Conservation (phyloP, 2,113 vertebrate species). For the Alligator mississippiensis region DNA sequence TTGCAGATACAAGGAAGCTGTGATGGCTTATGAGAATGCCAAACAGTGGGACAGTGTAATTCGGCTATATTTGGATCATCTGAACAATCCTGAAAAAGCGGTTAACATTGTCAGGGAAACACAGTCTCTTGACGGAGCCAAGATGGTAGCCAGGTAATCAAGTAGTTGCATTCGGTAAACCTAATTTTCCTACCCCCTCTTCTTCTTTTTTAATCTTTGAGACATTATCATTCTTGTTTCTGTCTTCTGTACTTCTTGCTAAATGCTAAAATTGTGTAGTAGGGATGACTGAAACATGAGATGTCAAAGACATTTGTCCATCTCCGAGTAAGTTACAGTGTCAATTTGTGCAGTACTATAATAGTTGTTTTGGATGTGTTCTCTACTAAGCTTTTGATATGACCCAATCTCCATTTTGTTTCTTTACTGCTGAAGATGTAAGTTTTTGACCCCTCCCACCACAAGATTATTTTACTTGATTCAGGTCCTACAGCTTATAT, state of each 20-base stretch:
- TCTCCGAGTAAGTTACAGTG: not conserved
- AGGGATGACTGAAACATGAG: not conserved
- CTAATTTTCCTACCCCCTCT: not conserved
- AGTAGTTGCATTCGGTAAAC: not conserved
- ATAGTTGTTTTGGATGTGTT: not conserved
- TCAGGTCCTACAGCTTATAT: not conserved
- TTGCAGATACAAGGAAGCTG: constrained; percentile 91
- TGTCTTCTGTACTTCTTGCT: not conserved
- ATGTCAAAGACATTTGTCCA: not conserved
- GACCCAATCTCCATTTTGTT: not conserved
- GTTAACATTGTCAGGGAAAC: constrained; percentile 92
- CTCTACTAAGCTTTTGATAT: not conserved
- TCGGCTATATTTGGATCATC: constrained; percentile 92
- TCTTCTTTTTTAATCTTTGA: not conserved
- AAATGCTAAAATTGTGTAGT: not conserved
- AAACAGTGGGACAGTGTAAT: constrained; percentile 94
- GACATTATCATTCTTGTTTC: not conserved
- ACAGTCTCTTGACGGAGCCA: constrained; percentile 95
- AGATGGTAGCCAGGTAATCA: constrained; percentile 95
- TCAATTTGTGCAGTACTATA: not conserved
- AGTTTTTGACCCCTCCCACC: not conserved
- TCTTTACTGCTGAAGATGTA: not conserved
- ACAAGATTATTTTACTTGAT: not conserved
- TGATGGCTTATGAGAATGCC: constrained; percentile 90
- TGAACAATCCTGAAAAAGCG: constrained; percentile 94